phyloP scores from a whole-genome alignment of 2,888 invertebrate genomes.

The Siphlonurus alternatus region DNA sequence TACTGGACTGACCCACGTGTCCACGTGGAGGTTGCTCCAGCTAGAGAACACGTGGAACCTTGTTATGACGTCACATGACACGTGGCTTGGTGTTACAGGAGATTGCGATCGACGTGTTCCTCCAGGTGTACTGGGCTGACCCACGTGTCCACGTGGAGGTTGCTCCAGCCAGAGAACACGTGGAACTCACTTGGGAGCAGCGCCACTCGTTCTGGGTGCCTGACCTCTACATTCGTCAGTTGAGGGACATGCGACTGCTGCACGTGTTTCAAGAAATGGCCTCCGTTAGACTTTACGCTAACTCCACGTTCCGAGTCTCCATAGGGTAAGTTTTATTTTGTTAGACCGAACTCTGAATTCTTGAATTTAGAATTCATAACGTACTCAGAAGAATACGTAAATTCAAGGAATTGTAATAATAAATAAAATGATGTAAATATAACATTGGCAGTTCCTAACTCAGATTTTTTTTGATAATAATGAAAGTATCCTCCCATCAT shows the following conservation, averaged over 20 bases:
- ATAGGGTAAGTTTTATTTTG: constrained; percentile 39
- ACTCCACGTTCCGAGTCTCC: constrained; percentile 44
- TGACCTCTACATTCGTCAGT: constrained; percentile 44
- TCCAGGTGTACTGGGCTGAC: constrained; percentile 46
- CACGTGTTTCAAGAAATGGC: constrained; percentile 45
- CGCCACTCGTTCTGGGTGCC: constrained; percentile 34
- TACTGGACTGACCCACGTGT: constrained; percentile 40
- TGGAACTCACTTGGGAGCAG: constrained; percentile 23
- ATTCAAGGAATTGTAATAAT: too few species aligned
- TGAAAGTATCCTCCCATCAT: too few species aligned
- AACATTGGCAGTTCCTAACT: too few species aligned
- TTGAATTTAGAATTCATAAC: constrained; percentile 12
- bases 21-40: constrained; percentile 23
- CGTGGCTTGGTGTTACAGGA: constrained; percentile 27
- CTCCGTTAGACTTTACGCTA: constrained; percentile 38
- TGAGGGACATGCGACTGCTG: constrained; percentile 41
- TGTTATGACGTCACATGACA: too few species aligned
- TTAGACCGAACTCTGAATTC: too few species aligned
- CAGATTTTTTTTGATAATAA: too few species aligned
- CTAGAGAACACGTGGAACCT: constrained; percentile 24
- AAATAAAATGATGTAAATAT: too few species aligned
- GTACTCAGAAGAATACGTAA: too few species aligned
- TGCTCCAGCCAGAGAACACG: constrained; percentile 25
- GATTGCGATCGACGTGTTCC: constrained; percentile 44
- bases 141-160: constrained; percentile 27